Evolutionary conservation across 2,888 invertebrate genomes (phyloP).

Genomic region (Amiota minor): DNA sequence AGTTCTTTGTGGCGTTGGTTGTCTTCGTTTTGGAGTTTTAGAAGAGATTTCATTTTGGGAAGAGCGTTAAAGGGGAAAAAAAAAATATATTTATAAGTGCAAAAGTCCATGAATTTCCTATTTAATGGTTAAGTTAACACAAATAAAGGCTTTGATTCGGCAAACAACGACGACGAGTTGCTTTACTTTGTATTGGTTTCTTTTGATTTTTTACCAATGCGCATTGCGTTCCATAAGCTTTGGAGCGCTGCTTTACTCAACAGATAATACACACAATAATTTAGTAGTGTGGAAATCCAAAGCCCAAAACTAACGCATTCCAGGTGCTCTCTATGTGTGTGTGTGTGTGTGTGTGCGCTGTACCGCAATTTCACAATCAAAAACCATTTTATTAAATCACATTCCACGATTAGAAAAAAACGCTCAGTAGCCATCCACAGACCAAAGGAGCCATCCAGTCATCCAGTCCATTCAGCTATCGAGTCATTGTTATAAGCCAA

Average conservation of each 20-base stretch:
- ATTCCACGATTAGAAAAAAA: constrained; percentile 14
- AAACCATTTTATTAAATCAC: constrained; percentile 24
- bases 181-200: background rate
- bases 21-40: too few relatives aligned
- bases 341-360: constrained; percentile 4
- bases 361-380: constrained; percentile 24
- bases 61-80: background rate
- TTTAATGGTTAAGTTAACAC: constrained; percentile 21
- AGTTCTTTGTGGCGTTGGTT: too few relatives aligned
- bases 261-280: constrained; percentile 22
- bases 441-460: background rate
- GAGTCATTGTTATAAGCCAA: background rate
- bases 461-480: background rate
- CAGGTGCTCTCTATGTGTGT: constrained; percentile 8
- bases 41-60: too few relatives aligned
- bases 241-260: background rate
- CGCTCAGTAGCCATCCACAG: constrained; percentile 1
- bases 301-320: background rate
- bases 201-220: background rate
- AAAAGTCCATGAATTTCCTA: constrained; percentile 22
- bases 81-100: constrained; percentile 19
- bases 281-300: constrained; percentile 3
- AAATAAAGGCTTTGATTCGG: constrained; percentile 25
- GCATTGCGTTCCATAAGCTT: background rate
- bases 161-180: background rate